Base-by-base conservation (phyloP, 2,113 vertebrate species). In the Taurulus bubalis region DNA sequence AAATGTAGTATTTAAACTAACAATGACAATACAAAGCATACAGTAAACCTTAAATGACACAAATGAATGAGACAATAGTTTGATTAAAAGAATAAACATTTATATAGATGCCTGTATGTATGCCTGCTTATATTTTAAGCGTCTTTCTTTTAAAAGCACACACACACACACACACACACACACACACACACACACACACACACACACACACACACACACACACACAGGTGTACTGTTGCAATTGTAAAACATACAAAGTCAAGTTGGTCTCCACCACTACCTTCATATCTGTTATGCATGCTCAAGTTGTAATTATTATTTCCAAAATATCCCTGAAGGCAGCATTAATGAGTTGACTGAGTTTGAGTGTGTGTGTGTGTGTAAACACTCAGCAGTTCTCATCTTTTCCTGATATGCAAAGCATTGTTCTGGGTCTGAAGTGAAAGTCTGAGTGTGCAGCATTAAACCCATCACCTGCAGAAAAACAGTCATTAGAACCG, bases 401-500 rank as follows among this genome's bases (percentile, higher is more conserved):
- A 58, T 77, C 24, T 36, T 14, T 47, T 51, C 24, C 60, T 80
- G 64, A 18, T 73, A 51, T 80, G 74, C 69, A 67, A 42, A 34
- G 15, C 59, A 74, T 6, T 24, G 2, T 60, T 79, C 55, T 1
- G 22, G 40, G 56, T 30, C 71, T 1, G 40, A 38, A 85, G 82
- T 70, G 64, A 67, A 82, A 73, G 80, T 80, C 74, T 76, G 74
- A 16, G 26, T 75, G 75, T 55, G 65, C 72, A 80, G 80, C 80
- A 86, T 90, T 89, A 79, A 86, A 83, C 72, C 67, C 65, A 86
- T 89, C 79, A 91, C 91, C 89, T 90, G 86, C 80, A 85, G 91
- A 86, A 71, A 85, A 84, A 89, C 64, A 80, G 86, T 89, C 91
- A 87, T 91, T 89, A 85, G 84, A 71, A 32, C 73, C 36, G 73